Evolutionary conservation across 2,113 vertebrate species (phyloP).

Genomic region (Petrocephalus microphthalmus): DNA sequence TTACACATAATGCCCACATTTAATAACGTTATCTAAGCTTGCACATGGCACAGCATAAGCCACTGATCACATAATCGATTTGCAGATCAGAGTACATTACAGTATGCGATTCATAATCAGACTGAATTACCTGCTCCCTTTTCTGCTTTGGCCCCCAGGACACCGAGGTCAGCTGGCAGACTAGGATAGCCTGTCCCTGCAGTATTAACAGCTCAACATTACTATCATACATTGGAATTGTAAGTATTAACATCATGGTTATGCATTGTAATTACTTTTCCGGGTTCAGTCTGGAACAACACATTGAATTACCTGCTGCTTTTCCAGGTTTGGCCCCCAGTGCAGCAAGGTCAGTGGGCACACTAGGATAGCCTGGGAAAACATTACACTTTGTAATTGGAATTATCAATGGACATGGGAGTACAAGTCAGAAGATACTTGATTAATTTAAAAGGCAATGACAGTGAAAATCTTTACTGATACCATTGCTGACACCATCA

Average conservation of each 20-base stretch:
- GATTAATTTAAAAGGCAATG: neutral
- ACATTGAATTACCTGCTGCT: constrained; percentile 40
- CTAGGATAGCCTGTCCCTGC: constrained; percentile 50
- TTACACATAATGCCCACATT: neutral
- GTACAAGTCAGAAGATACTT: neutral
- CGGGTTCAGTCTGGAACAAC: neutral
- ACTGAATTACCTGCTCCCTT: constrained; percentile 48
- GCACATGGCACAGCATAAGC: neutral
- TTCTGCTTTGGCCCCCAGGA: constrained; percentile 44
- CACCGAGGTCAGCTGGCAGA: constrained; percentile 52
- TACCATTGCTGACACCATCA: constrained; percentile 30
- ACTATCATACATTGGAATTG: neutral
- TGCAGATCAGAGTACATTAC: neutral
- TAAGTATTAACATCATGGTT: neutral
- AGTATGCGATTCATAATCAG: neutral
- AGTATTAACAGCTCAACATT: constrained; percentile 45
- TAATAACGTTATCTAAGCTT: neutral
- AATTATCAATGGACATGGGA: neutral
- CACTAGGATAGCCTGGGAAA: neutral
- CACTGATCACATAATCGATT: neutral
- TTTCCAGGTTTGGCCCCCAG: constrained; percentile 33
- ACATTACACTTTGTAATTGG: neutral
- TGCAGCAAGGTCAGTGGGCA: constrained; percentile 1
- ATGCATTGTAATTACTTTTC: neutral
- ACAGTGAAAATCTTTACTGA: neutral